Conservation (phyloP, 2,888 invertebrate species). For the Metopia argyrocephala region DNA sequence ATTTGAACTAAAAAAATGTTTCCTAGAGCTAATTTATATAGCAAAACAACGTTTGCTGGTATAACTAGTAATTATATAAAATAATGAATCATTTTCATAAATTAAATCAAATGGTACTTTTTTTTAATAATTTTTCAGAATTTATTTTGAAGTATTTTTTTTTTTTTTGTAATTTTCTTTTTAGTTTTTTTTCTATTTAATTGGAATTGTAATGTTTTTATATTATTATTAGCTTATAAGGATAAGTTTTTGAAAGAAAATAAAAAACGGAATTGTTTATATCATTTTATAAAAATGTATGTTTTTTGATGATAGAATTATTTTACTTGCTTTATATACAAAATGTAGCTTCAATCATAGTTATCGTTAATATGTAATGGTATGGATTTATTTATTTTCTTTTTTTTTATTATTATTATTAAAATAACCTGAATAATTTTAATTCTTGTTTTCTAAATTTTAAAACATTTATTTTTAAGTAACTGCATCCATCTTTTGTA, state of each 20-base stretch:
- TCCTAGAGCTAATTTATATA: too few species aligned
- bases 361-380: slow-evolving; percentile 1
- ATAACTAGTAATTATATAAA: too few species aligned
- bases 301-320: slow-evolving; percentile 16
- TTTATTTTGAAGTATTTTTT: slow-evolving; percentile 47
- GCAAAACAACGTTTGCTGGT: too few species aligned
- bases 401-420: slow-evolving; percentile 25
- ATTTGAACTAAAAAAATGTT: too few species aligned
- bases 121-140: slow-evolving; percentile 46
- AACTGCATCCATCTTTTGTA: slow-evolving; percentile 50
- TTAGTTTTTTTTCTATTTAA: slow-evolving; percentile 42
- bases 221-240: slow-evolving; percentile 41
- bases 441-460: slow-evolving; percentile 42
- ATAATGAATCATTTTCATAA: too few species aligned
- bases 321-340: slow-evolving; percentile 34
- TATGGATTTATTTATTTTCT: slow-evolving; percentile 34
- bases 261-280: slow-evolving; percentile 39
- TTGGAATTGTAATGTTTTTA: slow-evolving; percentile 52
- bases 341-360: slow-evolving; percentile 44
- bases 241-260: slow-evolving; percentile 37
- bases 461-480: slow-evolving; percentile 42
- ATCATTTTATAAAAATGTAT: slow-evolving; percentile 64
- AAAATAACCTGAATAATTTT: slow-evolving; percentile 54
- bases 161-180: slow-evolving; percentile 6
- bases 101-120: not conserved